Percentiles rank a stretch among this genome's conserved stretches.
These are phyloP conservation scores for Heterodera carotae DNA, from an alignment of 1,140 invertebrate species.

Conservation along the genomic window DNA sequence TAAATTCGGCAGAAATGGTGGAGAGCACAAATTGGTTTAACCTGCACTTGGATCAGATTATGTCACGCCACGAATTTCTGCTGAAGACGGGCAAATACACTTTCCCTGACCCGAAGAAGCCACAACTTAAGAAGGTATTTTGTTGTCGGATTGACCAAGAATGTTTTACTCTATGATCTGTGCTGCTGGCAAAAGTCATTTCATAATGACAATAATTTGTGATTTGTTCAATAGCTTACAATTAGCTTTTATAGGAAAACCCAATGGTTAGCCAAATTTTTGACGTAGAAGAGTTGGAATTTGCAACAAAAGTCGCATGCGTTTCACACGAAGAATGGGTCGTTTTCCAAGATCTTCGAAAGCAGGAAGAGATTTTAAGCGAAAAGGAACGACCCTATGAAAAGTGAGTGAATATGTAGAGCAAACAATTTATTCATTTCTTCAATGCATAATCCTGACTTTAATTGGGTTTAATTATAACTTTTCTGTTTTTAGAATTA, in stretches of 20 bases:
- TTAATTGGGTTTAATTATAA: not conserved
- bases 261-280: slow-evolving; percentile 42
- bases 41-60: slow-evolving; percentile 51
- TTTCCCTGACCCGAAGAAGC: slow-evolving; percentile 56
- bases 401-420: slow-evolving; percentile 15
- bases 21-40: slow-evolving; percentile 41
- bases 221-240: too few species aligned
- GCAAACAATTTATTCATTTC: not conserved
- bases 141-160: too few species aligned
- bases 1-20: slow-evolving; percentile 45
- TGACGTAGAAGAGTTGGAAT: slow-evolving; percentile 45
- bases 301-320: slow-evolving; percentile 47
- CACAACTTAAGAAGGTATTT: slow-evolving; percentile 54
- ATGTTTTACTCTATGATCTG: too few species aligned
- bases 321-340: slow-evolving; percentile 57
- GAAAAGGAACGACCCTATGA: slow-evolving; percentile 56
- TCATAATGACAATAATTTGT: not conserved
- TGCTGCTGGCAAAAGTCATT: too few species aligned
- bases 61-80: slow-evolving; percentile 55
- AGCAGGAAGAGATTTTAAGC: slow-evolving; percentile 36
- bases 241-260: too few species aligned
- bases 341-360: slow-evolving; percentile 43
- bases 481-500: slow-evolving; percentile 32
- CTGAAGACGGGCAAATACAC: slow-evolving; percentile 53
- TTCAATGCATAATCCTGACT: not conserved